Evolutionary conservation across 2,113 vertebrate species (phyloP).

Genomic region (Halichoerus grypus): DNA sequence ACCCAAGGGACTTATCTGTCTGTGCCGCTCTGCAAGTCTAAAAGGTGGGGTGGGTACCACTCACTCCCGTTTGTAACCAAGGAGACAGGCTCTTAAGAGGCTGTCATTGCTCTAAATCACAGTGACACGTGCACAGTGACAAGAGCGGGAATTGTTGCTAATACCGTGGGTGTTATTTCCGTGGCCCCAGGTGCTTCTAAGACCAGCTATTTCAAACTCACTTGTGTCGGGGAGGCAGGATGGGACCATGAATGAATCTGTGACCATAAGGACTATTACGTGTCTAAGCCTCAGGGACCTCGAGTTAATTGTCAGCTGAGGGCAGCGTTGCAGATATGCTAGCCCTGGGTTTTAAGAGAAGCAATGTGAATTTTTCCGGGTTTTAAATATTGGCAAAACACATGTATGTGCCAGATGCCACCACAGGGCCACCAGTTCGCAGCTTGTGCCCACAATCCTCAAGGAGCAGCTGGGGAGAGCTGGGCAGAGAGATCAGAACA

Average conservation of each 20-base stretch:
- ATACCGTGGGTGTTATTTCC: background rate
- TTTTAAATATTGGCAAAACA: slow-evolving; percentile 46
- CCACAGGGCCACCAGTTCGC: background rate
- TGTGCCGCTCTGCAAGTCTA: background rate
- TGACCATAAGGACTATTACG: background rate
- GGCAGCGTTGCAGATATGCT: background rate
- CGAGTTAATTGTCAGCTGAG: background rate
- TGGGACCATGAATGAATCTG: background rate
- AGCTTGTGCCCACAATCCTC: background rate
- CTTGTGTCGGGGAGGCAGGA: background rate
- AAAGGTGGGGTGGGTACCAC: background rate
- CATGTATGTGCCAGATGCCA: background rate
- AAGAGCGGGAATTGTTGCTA: background rate
- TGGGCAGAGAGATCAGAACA: background rate
- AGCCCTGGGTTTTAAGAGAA: background rate
- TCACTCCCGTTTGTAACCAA: background rate
- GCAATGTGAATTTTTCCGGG: background rate
- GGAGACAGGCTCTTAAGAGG: background rate
- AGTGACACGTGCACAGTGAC: background rate
- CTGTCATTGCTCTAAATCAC: background rate
- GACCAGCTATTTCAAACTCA: background rate
- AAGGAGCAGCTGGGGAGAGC: slow-evolving; percentile 18
- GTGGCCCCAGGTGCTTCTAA: background rate
- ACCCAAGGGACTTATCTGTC: background rate
- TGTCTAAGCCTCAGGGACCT: background rate